Base-by-base conservation (phyloP, 1,140 invertebrate genomes). In the Zaprionus camerounensis region DNA sequence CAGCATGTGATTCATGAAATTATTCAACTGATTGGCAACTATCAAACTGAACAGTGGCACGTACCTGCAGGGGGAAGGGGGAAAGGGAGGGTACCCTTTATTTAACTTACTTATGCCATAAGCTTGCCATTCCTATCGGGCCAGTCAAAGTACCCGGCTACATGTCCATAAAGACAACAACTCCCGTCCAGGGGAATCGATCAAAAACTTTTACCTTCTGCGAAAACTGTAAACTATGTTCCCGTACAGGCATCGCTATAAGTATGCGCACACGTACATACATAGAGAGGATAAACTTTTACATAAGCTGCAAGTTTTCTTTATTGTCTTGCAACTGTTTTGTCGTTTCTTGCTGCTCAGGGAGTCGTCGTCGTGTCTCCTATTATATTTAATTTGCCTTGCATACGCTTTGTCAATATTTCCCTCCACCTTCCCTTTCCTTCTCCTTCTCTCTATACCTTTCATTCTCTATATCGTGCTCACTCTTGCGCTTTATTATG, bases 321-420 rank as follows among this genome's bases (percentile, higher is more conserved):
- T 68, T 73, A 67, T 59, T 71, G 46, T 73, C 65, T 66, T 62
- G 66, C 81, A 75, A 84, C 56, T 78, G 77, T 77, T 63, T 82
- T 65, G 70, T 69, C 46, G 51, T 44, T 36, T 34, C 55, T 51
- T 64, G 31, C 13, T 5, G 20, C 5, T 58, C 3, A 20, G 17
- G 20, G 53, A 61, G 34, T 62, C 59, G 69, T 31, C 1, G 67
- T 31, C 3, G 65, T 62, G 46, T 36, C 51, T 78, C 68, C 74
- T 71, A 88, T 88, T 87, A 81, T 84, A 87, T 87, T 87, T 87
- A 87, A 87, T 87, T 87, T 87, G 81, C 75, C 71, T 78, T 68
- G 68, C 85, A 84, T 87, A 87, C 81, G 84, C 84, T 87, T 90
- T 88, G 85, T 88, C 84, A 87, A 87, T 87, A 88, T 76, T 65